phyloP scores from a whole-genome alignment of 1,140 invertebrate species.

The Camponotus floridanus region DNA sequence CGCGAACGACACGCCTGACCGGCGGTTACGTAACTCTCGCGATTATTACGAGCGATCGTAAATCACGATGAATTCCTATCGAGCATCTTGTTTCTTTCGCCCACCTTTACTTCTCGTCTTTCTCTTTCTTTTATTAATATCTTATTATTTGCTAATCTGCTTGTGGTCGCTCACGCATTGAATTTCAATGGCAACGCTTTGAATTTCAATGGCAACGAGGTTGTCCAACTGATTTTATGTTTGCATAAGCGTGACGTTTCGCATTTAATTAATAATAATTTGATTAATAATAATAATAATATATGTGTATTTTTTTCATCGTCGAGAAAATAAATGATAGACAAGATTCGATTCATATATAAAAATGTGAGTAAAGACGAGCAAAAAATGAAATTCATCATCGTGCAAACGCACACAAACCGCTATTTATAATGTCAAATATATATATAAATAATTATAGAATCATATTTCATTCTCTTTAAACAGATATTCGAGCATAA shows the following conservation, averaged over 20 bases:
- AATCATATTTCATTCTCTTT: neutral
- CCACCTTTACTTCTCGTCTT: conserved; percentile 28
- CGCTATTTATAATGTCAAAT: neutral
- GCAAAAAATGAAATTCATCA: neutral
- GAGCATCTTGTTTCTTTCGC: conserved; percentile 28
- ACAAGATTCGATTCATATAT: neutral
- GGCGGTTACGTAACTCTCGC: conserved; percentile 58
- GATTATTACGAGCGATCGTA: conserved; percentile 64
- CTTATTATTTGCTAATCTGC: conserved; percentile 50
- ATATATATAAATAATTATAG: neutral
- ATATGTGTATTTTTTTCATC: neutral
- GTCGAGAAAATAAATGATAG: neutral
- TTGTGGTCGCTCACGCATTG: conserved; percentile 9
- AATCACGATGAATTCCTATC: conserved; percentile 65
- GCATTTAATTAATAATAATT: conserved; percentile 2
- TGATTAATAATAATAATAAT: neutral
- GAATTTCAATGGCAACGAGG: conserved; percentile 33
- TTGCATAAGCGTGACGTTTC: neutral
- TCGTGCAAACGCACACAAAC: neutral
- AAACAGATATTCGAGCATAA: neutral
- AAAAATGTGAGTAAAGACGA: neutral
- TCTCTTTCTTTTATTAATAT: conserved; percentile 23
- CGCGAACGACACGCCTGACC: conserved; percentile 56
- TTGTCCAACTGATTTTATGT: neutral
- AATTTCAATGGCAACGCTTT: conserved; percentile 43